These are phyloP conservation scores for Ciconia stormi DNA, from an alignment of 2,113 vertebrate species.

Conservation along the genomic window DNA sequence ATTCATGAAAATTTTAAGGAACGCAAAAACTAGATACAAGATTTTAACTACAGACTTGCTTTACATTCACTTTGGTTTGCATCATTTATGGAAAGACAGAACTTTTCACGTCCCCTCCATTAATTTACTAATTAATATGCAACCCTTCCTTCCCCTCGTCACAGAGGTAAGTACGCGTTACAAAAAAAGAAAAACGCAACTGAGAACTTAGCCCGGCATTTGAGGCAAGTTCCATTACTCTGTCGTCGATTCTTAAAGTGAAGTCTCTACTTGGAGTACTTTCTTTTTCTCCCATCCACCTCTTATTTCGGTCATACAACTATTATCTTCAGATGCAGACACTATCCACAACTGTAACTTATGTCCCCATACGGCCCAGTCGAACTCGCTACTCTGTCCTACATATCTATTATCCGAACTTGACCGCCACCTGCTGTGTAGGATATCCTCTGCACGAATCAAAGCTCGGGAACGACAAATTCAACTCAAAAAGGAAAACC, in stretches of 20 bases:
- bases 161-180: fast-evolving
- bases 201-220: fast-evolving
- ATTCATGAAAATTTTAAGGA: fast-evolving
- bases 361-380: fast-evolving
- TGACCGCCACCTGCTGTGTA: not conserved
- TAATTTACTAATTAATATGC: fast-evolving
- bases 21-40: fast-evolving
- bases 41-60: fast-evolving
- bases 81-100: fast-evolving
- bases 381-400: fast-evolving
- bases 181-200: fast-evolving
- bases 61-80: fast-evolving
- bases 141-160: fast-evolving
- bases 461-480: fast-evolving
- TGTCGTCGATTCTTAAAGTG: fast-evolving
- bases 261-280: fast-evolving
- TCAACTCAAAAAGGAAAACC: fast-evolving
- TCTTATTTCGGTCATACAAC: fast-evolving
- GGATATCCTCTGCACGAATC: fast-evolving
- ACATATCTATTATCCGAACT: fast-evolving
- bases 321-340: fast-evolving
- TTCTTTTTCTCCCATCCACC: fast-evolving
- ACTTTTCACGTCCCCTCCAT: fast-evolving
- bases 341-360: fast-evolving
- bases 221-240: fast-evolving